Base-by-base conservation (phyloP, 2,113 vertebrate genomes). In the Sinocyclocheilus anophthalmus region DNA sequence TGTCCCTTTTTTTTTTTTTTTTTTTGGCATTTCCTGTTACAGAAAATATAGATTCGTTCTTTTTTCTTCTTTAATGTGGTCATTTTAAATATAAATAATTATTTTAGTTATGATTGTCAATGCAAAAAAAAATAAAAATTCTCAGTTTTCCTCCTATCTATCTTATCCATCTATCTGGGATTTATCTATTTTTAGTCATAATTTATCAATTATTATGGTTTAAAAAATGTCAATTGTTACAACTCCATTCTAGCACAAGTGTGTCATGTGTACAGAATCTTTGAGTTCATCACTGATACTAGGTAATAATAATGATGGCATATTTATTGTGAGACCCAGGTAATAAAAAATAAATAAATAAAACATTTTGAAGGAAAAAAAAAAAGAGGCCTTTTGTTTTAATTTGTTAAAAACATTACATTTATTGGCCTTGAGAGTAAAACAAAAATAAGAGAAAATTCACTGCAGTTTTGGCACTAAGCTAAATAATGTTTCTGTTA, bases 381-480 rank as follows among this genome's bases (percentile, higher is more conserved):
- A 55, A 48, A 48, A 0, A 48, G 50, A 53, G 13, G 13, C 12
- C 70, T 18, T 37, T 11, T 48, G 65, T 24, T 72, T 59, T 20
- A 13, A 30, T 84, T 87, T 92, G 90, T 94, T 95, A 97, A 92
- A 96, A 97, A 97, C 92, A 95, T 90, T 22, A 76, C 89, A 91
- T 96, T 96, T 96, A 96, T 96, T 97, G 92, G 86, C 88, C 89
- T 92, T 95, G 89, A 81, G 50, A 76, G 84, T 93, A 92, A 93
- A 85, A 88, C 79, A 85, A 95, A 88, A 94, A 94, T n/a, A 86
- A 39, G 22, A 83, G 4, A 84, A 82, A 53, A 55, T 76, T 90
- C 61, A 89, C 91, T 89, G 87, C 85, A 88, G 88, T 89, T 96
- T 96, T 96, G 96, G 96, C 96, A 96, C 95, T 95, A 95, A 72